Evolutionary conservation across 2,888 invertebrate genomes (phyloP).

Genomic region (Cryptosula pallasiana): DNA sequence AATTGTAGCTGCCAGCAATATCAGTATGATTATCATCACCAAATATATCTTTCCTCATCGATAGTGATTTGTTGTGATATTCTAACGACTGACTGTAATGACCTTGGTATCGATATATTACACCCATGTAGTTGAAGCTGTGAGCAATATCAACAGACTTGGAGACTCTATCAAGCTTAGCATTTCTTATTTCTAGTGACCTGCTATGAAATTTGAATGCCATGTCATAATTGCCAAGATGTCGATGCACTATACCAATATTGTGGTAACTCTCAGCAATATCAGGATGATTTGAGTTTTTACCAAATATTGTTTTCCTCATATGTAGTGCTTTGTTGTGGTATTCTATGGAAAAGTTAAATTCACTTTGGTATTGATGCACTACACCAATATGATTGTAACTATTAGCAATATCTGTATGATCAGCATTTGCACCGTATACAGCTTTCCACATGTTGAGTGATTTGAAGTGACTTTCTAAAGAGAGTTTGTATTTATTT

Average conservation of each 20-base stretch:
- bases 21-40: neutral
- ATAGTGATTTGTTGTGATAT: neutral
- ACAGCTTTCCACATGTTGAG: neutral
- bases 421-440: neutral
- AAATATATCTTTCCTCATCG: neutral
- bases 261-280: conserved; percentile 1
- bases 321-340: neutral
- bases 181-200: neutral
- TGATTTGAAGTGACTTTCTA: neutral
- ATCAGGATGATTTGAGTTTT: neutral
- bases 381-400: neutral
- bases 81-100: neutral
- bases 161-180: too few relatives aligned
- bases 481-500: neutral
- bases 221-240: neutral
- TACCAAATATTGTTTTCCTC: conserved; percentile 5
- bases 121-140: neutral
- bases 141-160: neutral
- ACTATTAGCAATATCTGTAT: neutral
- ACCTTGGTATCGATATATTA: neutral
- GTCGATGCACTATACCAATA: neutral
- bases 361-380: neutral
- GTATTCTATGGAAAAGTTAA: neutral
- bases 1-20: neutral
- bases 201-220: neutral